phyloP scores from a whole-genome alignment of 2,888 invertebrate genomes.

The Andrena dorsata region DNA sequence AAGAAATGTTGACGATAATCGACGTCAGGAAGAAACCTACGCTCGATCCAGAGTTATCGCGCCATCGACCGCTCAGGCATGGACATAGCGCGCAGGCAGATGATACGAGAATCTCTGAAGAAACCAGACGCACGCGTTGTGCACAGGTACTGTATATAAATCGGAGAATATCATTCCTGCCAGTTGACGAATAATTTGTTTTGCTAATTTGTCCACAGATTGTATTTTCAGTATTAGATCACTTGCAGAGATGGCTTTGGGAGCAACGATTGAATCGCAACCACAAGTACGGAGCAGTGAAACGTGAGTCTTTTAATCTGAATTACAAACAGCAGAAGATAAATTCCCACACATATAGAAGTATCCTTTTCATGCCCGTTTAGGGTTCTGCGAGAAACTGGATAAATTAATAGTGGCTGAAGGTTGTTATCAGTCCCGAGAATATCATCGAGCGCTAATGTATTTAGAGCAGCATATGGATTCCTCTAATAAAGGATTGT shows the following conservation, averaged over 20 bases:
- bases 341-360: conserved; percentile 56
- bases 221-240: conserved; percentile 91
- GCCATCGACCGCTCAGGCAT: conserved; percentile 77
- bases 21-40: conserved; percentile 76
- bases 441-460: conserved; percentile 91
- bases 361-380: conserved; percentile 58
- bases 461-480: conserved; percentile 91
- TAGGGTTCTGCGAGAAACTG: conserved; percentile 85
- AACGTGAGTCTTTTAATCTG: conserved; percentile 64
- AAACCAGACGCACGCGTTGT: conserved; percentile 81
- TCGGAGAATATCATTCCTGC: background rate
- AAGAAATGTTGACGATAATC: conserved; percentile 87
- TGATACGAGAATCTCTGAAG: conserved; percentile 79
- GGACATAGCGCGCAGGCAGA: conserved; percentile 68
- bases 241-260: conserved; percentile 91
- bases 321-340: background rate
- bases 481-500: conserved; percentile 78
- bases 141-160: conserved; percentile 75
- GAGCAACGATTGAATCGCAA: conserved; percentile 77
- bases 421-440: conserved; percentile 91
- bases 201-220: conserved; percentile 67
- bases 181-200: conserved; percentile 32
- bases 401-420: conserved; percentile 90
- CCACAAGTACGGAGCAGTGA: conserved; percentile 72
- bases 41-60: conserved; percentile 77